Base-by-base conservation (phyloP, 2,113 vertebrate species). In the Cephalophus harveyi region DNA sequence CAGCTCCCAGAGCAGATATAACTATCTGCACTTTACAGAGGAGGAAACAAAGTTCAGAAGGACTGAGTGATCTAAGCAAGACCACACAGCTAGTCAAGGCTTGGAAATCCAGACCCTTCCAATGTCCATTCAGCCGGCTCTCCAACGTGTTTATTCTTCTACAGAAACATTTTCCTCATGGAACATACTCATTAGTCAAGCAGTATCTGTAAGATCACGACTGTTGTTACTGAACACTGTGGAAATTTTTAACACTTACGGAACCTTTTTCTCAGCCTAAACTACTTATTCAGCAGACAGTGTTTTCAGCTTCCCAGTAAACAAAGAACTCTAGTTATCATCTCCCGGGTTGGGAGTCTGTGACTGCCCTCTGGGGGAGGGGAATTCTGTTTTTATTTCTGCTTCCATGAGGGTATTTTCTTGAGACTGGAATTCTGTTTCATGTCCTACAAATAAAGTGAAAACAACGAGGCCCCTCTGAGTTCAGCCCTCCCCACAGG, bases 401-500 rank as follows among this genome's bases (percentile, higher is more conserved):
- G 78, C 87, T 87, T 96, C 91, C 59, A 14, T 21, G 87, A 27
- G 88, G 76, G 28, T 87, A 91, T 71, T 96, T 92, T 59, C 84
- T 46, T 95, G 91, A 95, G 91, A 98, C 81, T 36, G 23, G 76
- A 97, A 57, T 89, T 92, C 87, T 93, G 76, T 48, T 89, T 91
- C 71, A 30, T 30, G 48, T 60, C 85, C 94, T 92, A 7, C 74
- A 91, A 90, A 89, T 87, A 59, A 92, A 96, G 62, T n/a, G 83
- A 97, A 97, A 97, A 91, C 82, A 89, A 21, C 54, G 15, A 71
- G 85, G 50, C 54, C 67, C 87, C 57, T 67, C 7, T 2, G 19
- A 94, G 81, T 93, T 79, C 94, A 94, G 60, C 64, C 43, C 13
- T n/a, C 43, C 36, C 50, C 30, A 28, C 1, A 30, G 17, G 19